Base-by-base conservation (phyloP, 1,140 invertebrate genomes). In the Parasteatoda tepidariorum region DNA sequence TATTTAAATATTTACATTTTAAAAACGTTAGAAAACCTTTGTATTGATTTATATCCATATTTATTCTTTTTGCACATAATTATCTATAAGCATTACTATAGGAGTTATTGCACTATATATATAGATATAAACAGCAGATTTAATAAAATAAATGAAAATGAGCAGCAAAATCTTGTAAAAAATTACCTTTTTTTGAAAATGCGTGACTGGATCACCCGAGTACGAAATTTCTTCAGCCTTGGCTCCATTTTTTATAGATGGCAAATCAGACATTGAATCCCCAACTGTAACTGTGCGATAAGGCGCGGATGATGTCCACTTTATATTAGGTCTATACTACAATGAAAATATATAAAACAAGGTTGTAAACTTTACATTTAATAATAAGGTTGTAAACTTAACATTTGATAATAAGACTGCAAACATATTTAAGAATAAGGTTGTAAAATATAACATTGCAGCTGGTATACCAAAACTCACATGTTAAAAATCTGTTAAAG, bases 201-300 rank as follows among this genome's bases (percentile, higher is more conserved):
- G 92, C 26, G 93, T 93, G 38, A 92, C 87, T 0, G 94, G 90
- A 86, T 94, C 93, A 5, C 90, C 91, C n/a, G 92, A 91, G 86
- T 96, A 96, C 0, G 92, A 89, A 85, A 95, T 94, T 87, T 94
- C 92, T 57, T 93, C 91, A 84, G 89, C 90, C 66, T 91, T 92
- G 1, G 92, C 92, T 2, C 94, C 95, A 87, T 95, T 95, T 66
- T 89, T 89, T 57, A 96, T 95, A 67, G 91, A 90, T 0, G 95
- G 95, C 24, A 97, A 90, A 89, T 97, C 95, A 59, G 92, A 94
- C 92, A 97, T 93, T 0, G 94, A 92, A 89, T 97, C 95, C 22
- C 92, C 88, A 6, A 96, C 94, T 3, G 92, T 95, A 67, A 94
- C 92, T 0, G 93, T 94, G 67, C 94, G 90, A 82, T 91, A 92